Evolutionary conservation across 2,888 invertebrate species (phyloP).

Genomic region (Lordiphosa fenestrarum): DNA sequence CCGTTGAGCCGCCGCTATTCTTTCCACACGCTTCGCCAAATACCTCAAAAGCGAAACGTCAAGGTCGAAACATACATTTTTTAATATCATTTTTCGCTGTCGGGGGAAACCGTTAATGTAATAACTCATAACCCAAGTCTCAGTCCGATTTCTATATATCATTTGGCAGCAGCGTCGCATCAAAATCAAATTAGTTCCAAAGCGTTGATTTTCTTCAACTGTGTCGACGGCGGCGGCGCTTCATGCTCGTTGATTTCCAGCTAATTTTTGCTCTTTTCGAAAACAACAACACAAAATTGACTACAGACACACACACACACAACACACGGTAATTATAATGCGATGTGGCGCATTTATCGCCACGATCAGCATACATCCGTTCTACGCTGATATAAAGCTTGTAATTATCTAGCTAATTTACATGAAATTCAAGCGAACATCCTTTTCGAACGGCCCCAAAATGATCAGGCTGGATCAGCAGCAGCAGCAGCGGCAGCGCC

Average conservation of each 20-base stretch:
- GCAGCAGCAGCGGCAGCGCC: not conserved
- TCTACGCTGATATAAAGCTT: conserved; percentile 38
- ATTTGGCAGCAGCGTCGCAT: conserved; percentile 58
- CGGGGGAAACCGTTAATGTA: conserved; percentile 57
- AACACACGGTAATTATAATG: conserved; percentile 61
- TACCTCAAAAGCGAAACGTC: conserved; percentile 15
- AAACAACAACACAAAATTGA: conserved; percentile 30
- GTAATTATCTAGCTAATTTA: conserved; percentile 64
- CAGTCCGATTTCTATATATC: conserved; percentile 57
- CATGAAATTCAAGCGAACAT: conserved; percentile 58
- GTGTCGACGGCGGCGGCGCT: conserved; percentile 40
- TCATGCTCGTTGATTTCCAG: conserved; percentile 70
- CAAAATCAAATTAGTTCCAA: conserved; percentile 73
- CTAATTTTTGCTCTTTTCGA: conserved; percentile 57
- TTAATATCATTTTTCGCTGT: conserved; percentile 21
- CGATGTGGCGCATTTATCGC: conserved; percentile 69
- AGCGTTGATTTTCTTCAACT: conserved; percentile 65
- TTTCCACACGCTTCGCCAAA: conserved; percentile 2
- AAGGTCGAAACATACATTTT: conserved; percentile 35
- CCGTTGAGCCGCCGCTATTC: conserved; percentile 29
- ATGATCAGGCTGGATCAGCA: conserved; percentile 15
- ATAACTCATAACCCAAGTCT: conserved; percentile 62
- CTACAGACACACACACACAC: conserved; percentile 38
- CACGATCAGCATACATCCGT: conserved; percentile 67
- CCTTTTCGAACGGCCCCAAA: conserved; percentile 38